phyloP scores from a whole-genome alignment of 1,140 invertebrate species.

The Hirudo medicinalis region DNA sequence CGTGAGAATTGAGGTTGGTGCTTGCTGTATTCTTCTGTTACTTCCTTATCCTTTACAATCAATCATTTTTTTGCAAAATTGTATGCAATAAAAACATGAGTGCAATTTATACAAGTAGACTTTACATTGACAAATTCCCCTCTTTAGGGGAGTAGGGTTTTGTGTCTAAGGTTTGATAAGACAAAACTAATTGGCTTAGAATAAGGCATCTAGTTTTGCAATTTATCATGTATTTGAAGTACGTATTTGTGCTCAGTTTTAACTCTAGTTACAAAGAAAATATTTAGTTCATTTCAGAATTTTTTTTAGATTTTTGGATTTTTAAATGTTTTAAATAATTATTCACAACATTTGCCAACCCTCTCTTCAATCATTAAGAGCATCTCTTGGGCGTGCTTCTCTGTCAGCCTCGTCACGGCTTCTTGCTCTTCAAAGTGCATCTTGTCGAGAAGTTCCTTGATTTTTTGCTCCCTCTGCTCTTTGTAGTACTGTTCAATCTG shows the following conservation, averaged over 20 bases:
- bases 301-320: background rate
- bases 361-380: constrained; percentile 33
- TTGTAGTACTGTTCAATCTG: constrained; percentile 22
- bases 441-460: constrained; percentile 31
- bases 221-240: background rate
- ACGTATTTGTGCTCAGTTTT: background rate
- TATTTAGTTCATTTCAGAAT: background rate
- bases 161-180: no score
- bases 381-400: constrained; percentile 39
- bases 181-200: no score
- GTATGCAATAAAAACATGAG: no score
- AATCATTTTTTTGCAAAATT: no score
- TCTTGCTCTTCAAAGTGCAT: constrained; percentile 33
- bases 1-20: background rate
- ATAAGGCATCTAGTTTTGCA: background rate
- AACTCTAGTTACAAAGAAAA: background rate
- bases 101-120: no score
- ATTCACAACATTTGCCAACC: constrained; percentile 4
- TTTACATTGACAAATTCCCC: no score
- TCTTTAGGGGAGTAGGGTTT: no score
- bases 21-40: background rate
- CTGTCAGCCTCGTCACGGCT: constrained; percentile 33
- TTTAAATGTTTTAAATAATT: background rate
- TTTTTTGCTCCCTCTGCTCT: constrained; percentile 31
- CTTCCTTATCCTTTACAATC: constrained; percentile 20